Percentiles rank a stretch among this genome's conserved stretches.
phyloP scores from a whole-genome alignment of 2,888 invertebrate species.

The Exocentrus adspersus region DNA sequence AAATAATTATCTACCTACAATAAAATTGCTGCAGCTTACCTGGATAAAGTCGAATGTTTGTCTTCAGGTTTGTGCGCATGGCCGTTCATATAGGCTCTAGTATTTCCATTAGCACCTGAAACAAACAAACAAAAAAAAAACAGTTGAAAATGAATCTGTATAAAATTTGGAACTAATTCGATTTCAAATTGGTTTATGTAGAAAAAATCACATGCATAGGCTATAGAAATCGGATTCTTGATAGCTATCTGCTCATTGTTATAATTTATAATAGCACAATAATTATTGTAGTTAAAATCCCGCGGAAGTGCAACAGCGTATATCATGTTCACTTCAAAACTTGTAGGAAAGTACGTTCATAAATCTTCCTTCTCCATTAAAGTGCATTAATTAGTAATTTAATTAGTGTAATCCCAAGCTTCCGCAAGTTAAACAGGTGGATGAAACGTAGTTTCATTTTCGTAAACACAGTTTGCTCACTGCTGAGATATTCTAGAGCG shows the following conservation, averaged over 20 bases:
- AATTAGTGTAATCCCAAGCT: background rate
- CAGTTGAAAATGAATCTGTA: background rate
- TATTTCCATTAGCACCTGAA: conserved; percentile 60
- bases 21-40: conserved; percentile 55
- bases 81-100: conserved; percentile 64
- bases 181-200: too few relatives aligned
- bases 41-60: conserved; percentile 66
- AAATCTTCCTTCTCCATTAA: background rate
- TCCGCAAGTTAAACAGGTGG: background rate
- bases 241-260: too few relatives aligned
- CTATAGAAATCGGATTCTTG: too few relatives aligned
- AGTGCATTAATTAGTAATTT: background rate
- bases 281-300: background rate
- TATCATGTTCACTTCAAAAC: background rate
- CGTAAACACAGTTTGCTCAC: too few relatives aligned
- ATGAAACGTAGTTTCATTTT: background rate
- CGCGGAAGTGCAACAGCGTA: background rate
- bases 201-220: too few relatives aligned
- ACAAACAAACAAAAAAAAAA: conserved; percentile 26
- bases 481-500: too few relatives aligned
- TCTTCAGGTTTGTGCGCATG: conserved; percentile 66
- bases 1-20: background rate
- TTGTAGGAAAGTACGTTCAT: background rate
- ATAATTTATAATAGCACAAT: too few relatives aligned
- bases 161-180: too few relatives aligned